phyloP scores from a whole-genome alignment of 2,888 invertebrate genomes.

The Mantis religiosa region DNA sequence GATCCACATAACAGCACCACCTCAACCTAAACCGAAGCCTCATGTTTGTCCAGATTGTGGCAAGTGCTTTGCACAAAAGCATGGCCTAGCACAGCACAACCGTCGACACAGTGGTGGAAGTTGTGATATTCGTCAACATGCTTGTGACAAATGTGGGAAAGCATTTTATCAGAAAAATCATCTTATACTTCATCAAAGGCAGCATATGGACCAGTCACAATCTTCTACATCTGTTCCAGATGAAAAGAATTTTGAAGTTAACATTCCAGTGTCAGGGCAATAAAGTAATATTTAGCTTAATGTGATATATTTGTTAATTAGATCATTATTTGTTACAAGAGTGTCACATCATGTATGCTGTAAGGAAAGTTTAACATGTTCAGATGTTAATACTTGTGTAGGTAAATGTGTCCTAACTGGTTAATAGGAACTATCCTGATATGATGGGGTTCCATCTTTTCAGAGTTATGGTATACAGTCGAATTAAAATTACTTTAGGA shows the following conservation, averaged over 20 bases:
- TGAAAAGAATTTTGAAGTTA: constrained; percentile 9
- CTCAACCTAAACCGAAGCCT: constrained; percentile 60
- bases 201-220: constrained; percentile 61
- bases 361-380: neutral
- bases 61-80: constrained; percentile 78
- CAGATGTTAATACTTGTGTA: too few relatives aligned
- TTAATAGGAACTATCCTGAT: too few relatives aligned
- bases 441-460: too few relatives aligned
- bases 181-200: constrained; percentile 73
- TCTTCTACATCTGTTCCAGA: constrained; percentile 47
- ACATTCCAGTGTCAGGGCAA: constrained; percentile 9
- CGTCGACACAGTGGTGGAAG: constrained; percentile 59
- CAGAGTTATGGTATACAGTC: too few relatives aligned
- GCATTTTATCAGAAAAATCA: constrained; percentile 85
- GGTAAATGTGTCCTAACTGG: too few relatives aligned
- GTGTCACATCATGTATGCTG: neutral
- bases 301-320: neutral
- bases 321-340: neutral
- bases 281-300: neutral
- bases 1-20: constrained; percentile 35
- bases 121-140: constrained; percentile 73
- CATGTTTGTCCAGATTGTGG: constrained; percentile 77
- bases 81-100: constrained; percentile 75
- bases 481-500: too few relatives aligned
- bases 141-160: constrained; percentile 76